Percentiles rank a stretch among this genome's conserved stretches.
These are phyloP conservation scores for Chionomys nivalis DNA, from an alignment of 2,113 vertebrate species.

Conservation along the genomic window DNA sequence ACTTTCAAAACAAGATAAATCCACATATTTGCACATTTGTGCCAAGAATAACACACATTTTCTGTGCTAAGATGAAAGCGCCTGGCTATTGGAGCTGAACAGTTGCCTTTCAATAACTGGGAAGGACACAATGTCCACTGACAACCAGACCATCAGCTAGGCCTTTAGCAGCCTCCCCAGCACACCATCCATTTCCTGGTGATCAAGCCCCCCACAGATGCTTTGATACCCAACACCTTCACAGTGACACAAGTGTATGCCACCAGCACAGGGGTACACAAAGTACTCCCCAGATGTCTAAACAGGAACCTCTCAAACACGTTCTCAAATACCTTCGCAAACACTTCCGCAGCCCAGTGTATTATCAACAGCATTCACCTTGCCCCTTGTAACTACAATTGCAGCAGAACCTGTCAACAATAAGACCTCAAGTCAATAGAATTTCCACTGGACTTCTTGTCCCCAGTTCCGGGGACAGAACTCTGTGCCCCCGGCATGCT, in stretches of 20 bases:
- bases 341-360: neutral
- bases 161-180: neutral
- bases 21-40: neutral
- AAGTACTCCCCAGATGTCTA: neutral
- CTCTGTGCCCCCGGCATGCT: neutral
- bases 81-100: neutral
- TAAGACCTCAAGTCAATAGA: neutral
- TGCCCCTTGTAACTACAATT: neutral
- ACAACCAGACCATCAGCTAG: slow-evolving; percentile 4
- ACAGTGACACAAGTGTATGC: neutral
- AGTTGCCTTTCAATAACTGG: slow-evolving; percentile 59
- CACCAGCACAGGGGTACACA: neutral
- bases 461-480: too few species aligned
- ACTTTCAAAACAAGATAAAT: neutral
- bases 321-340: neutral
- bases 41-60: neutral
- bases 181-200: neutral
- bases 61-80: neutral
- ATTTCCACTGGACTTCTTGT: neutral
- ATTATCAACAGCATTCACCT: slow-evolving; percentile 5
- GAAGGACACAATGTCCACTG: accelerated
- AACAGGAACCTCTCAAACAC: neutral
- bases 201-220: neutral
- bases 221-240: slow-evolving; percentile 35
- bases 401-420: neutral